phyloP scores from a whole-genome alignment of 2,113 vertebrate species.

The Clinocottus analis region DNA sequence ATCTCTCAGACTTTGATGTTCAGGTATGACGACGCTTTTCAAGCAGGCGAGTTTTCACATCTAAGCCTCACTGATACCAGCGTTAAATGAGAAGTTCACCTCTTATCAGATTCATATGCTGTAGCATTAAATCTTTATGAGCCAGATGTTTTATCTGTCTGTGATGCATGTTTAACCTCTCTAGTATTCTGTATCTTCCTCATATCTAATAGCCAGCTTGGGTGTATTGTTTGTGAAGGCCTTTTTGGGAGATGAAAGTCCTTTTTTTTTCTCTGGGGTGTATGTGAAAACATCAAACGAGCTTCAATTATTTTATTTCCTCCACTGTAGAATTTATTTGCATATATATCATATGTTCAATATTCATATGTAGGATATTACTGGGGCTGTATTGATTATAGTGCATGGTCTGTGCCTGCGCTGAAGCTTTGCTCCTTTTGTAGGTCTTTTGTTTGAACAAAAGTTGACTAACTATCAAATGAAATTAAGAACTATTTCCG shows the following conservation, averaged over 20 bases:
- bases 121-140: constrained; percentile 31
- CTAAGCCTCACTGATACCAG: constrained; percentile 7
- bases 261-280: constrained; percentile 49
- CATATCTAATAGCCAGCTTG: constrained; percentile 44
- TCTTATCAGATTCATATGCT: constrained; percentile 13
- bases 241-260: constrained; percentile 70
- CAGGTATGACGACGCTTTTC: constrained; percentile 60
- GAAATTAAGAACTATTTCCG: not conserved
- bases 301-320: constrained; percentile 69
- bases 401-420: constrained; percentile 7
- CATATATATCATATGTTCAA: constrained; percentile 63
- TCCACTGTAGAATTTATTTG: constrained; percentile 58
- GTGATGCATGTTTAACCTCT: constrained; percentile 43
- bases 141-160: constrained; percentile 46
- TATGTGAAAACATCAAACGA: constrained; percentile 73
- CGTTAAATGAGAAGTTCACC: constrained; percentile 27
- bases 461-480: constrained; percentile 43
- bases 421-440: constrained; percentile 9
- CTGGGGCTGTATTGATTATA: constrained; percentile 36
- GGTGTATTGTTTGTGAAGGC: constrained; percentile 62
- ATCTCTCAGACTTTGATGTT: constrained; percentile 62
- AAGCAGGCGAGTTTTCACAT: constrained; percentile 28
- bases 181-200: constrained; percentile 52
- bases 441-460: constrained; percentile 38
- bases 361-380: constrained; percentile 43